These are phyloP conservation scores for Centropyge bicolor DNA, from an alignment of 2,797 vertebrate genomes.

Conservation along the genomic window DNA sequence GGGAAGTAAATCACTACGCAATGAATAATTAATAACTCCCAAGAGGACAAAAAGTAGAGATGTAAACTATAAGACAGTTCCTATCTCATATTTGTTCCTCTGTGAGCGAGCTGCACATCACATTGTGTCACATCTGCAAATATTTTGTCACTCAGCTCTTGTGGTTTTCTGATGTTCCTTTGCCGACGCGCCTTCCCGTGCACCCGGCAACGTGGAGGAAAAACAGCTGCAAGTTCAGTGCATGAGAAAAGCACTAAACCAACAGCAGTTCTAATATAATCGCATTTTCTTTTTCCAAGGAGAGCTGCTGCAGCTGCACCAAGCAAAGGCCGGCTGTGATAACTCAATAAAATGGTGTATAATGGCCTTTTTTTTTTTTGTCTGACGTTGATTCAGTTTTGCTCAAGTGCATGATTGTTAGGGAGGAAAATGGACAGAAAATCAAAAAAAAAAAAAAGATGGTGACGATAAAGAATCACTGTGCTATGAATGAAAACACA, in stretches of 20 bases:
- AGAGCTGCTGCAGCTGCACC: slow-evolving; percentile 9
- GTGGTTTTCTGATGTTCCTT: slow-evolving; percentile 39
- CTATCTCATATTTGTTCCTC: slow-evolving; percentile 54
- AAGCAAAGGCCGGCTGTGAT: slow-evolving; percentile 19
- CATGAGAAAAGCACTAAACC: slow-evolving; percentile 25
- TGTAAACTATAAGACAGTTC: slow-evolving; percentile 58
- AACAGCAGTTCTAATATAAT: slow-evolving; percentile 33
- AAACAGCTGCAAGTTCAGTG: slow-evolving; percentile 31
- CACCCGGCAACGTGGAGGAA: slow-evolving; percentile 27
- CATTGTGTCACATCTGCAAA: slow-evolving; percentile 60
- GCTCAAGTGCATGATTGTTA: slow-evolving; percentile 28
- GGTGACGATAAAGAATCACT: neutral
- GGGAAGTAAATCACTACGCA: slow-evolving; percentile 47
- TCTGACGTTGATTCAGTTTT: slow-evolving; percentile 41
- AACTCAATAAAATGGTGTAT: slow-evolving; percentile 25
- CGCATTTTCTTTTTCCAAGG: slow-evolving; percentile 28
- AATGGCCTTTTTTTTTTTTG: slow-evolving; percentile 9
- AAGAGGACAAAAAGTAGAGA: slow-evolving; percentile 48
- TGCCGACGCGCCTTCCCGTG: slow-evolving; percentile 8
- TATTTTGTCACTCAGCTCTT: slow-evolving; percentile 64
- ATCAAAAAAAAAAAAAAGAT: neutral
- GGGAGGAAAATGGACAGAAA: slow-evolving; percentile 32
- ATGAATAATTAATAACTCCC: slow-evolving; percentile 74
- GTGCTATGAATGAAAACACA: neutral
- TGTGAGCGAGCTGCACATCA: slow-evolving; percentile 44